phyloP scores from a whole-genome alignment of 2,113 vertebrate species.

The Sebastes fasciatus region DNA sequence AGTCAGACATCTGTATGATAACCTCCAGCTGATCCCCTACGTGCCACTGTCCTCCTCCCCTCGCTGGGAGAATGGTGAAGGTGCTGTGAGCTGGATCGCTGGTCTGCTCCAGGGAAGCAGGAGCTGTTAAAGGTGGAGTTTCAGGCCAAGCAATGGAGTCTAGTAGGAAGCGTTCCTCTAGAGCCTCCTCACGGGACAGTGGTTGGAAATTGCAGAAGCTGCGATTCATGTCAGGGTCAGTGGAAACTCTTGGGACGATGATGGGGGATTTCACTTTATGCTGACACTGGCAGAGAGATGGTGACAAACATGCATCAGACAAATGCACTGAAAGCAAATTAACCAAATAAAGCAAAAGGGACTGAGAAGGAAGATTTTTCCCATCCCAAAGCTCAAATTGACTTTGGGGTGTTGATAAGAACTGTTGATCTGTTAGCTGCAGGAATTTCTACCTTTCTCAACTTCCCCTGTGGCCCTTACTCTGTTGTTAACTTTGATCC shows the following conservation, averaged over 20 bases:
- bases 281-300: too few species aligned
- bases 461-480: too few species aligned
- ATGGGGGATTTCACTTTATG: too few species aligned
- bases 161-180: constrained; percentile 85
- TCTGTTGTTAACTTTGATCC: too few species aligned
- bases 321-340: too few species aligned
- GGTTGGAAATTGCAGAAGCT: constrained; percentile 71
- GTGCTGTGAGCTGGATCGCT: constrained; percentile 87
- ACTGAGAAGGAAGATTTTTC: too few species aligned
- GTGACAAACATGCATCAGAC: too few species aligned
- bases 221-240: accelerated
- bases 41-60: constrained; percentile 64
- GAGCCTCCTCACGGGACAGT: constrained; percentile 80
- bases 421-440: too few species aligned
- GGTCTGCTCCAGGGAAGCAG: constrained; percentile 82
- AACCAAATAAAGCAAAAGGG: too few species aligned
- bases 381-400: too few species aligned
- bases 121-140: constrained; percentile 67
- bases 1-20: constrained; percentile 87
- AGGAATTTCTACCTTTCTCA: too few species aligned
- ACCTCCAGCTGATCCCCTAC: constrained; percentile 89
- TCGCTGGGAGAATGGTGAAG: constrained; percentile 85
- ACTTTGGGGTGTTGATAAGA: too few species aligned
- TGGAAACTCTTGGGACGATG: accelerated
- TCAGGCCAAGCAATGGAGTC: constrained; percentile 85